phyloP scores from a whole-genome alignment of 1,140 invertebrate genomes.

The Phocides pigmalion region DNA sequence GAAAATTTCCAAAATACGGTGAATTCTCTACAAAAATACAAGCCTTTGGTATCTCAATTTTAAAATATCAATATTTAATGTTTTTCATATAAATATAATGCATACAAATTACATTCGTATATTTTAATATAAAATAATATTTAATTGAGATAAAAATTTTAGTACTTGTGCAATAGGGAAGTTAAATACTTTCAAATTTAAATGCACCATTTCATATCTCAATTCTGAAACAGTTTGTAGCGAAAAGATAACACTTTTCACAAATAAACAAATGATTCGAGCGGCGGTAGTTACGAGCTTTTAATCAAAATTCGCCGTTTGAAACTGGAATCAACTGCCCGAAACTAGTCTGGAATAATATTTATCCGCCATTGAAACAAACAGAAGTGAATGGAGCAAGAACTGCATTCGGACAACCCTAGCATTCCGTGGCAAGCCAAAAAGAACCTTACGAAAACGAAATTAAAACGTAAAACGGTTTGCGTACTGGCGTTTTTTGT shows the following conservation, averaged over 20 bases:
- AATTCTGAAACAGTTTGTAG: slow-evolving; percentile 6
- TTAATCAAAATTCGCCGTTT: slow-evolving; percentile 57
- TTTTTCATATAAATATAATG: too few relatives aligned
- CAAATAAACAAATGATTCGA: slow-evolving; percentile 1
- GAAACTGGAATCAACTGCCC: slow-evolving; percentile 54
- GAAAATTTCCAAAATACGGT: too few relatives aligned
- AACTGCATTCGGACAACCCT: slow-evolving; percentile 44
- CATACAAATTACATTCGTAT: too few relatives aligned
- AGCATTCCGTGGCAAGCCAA: slow-evolving; percentile 15
- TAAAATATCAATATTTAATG: too few relatives aligned
- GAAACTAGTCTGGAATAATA: slow-evolving; percentile 64
- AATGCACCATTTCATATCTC: neutral
- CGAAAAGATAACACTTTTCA: slow-evolving; percentile 6
- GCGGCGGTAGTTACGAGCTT: slow-evolving; percentile 38
- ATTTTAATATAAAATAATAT: too few relatives aligned
- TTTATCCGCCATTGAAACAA: slow-evolving; percentile 62
- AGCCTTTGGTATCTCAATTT: too few relatives aligned
- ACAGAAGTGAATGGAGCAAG: slow-evolving; percentile 46
- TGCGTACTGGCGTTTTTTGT: slow-evolving; percentile 38
- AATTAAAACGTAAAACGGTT: slow-evolving; percentile 19
- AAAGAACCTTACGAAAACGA: slow-evolving; percentile 33
- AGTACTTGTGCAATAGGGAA: neutral
- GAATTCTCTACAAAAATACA: too few relatives aligned
- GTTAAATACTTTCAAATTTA: neutral
- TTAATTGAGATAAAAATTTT: neutral